phyloP scores from a whole-genome alignment of 1,140 invertebrate species.

The Lasioglossum baleicum region DNA sequence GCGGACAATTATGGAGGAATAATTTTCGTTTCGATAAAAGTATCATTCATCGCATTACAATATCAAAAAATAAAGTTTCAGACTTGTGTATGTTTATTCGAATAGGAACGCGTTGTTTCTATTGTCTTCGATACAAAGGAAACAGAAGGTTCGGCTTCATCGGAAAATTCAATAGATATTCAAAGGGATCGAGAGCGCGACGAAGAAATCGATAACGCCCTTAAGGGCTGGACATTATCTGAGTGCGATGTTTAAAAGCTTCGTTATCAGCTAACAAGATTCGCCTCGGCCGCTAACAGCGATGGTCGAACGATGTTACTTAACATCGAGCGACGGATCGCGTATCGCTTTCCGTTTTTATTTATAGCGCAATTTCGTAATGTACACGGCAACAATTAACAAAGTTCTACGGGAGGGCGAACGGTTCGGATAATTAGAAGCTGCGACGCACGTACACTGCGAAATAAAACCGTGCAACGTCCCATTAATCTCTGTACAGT shows the following conservation, averaged over 20 bases:
- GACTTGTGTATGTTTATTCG: no score
- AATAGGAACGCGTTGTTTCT: no score
- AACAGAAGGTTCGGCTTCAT: slow-evolving; percentile 26
- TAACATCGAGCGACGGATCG: neutral
- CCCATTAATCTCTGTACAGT: neutral
- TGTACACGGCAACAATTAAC: neutral
- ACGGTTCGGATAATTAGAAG: neutral
- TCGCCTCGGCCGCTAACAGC: neutral
- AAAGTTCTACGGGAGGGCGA: neutral
- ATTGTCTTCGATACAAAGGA: no score
- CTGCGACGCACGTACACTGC: neutral
- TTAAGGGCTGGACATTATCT: neutral
- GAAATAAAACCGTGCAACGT: neutral
- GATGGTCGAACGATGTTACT: neutral
- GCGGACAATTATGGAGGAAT: no score
- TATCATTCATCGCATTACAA: no score
- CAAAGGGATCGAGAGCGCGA: neutral
- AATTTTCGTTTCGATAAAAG: no score
- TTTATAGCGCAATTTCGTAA: neutral
- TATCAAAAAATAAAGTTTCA: no score
- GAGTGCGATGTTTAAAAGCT: slow-evolving; percentile 6
- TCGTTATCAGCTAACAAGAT: slow-evolving; percentile 29
- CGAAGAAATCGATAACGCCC: slow-evolving; percentile 21
- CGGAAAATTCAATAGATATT: slow-evolving; percentile 10
- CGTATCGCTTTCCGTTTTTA: neutral